phyloP scores from a whole-genome alignment of 2,113 vertebrate genomes.

The Leptocoma aspasia region DNA sequence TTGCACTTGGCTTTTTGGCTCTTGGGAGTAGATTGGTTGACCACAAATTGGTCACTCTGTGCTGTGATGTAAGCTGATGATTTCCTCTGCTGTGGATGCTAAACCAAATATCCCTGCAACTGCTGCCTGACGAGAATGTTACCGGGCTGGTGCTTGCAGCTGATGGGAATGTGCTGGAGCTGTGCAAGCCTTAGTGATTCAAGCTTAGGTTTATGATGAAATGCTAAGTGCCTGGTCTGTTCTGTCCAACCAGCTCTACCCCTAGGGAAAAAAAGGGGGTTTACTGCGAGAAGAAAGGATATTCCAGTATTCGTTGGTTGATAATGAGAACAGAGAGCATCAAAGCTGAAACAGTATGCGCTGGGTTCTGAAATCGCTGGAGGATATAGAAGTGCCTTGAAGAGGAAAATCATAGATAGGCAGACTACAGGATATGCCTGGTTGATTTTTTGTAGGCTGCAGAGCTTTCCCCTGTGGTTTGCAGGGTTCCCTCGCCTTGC shows the following conservation, averaged over 20 bases:
- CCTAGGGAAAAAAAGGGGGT: neutral
- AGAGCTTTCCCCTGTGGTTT: neutral
- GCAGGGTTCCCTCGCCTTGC: neutral
- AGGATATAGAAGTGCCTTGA: neutral
- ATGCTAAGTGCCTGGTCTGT: slow-evolving; percentile 5
- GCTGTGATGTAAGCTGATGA: neutral
- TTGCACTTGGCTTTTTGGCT: neutral
- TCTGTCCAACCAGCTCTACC: slow-evolving; percentile 5
- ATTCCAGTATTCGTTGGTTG: neutral
- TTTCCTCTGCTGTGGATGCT: neutral
- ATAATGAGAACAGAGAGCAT: neutral
- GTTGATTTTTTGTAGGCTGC: neutral
- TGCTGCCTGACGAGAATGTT: neutral
- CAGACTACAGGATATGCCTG: neutral
- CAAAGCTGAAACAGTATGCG: slow-evolving; percentile 1
- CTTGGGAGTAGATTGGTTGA: slow-evolving; percentile 16
- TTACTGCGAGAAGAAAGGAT: slow-evolving; percentile 11
- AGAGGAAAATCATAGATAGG: slow-evolving; percentile 3
- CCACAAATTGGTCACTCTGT: slow-evolving; percentile 29
- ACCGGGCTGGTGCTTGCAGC: neutral
- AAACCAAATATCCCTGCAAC: neutral
- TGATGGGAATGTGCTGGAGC: neutral
- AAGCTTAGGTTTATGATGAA: slow-evolving; percentile 10
- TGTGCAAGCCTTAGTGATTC: slow-evolving; percentile 9
- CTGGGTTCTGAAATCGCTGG: slow-evolving; percentile 33